These are phyloP conservation scores for Hestina assimilis DNA, from an alignment of 1,140 invertebrate species.

Conservation along the genomic window DNA sequence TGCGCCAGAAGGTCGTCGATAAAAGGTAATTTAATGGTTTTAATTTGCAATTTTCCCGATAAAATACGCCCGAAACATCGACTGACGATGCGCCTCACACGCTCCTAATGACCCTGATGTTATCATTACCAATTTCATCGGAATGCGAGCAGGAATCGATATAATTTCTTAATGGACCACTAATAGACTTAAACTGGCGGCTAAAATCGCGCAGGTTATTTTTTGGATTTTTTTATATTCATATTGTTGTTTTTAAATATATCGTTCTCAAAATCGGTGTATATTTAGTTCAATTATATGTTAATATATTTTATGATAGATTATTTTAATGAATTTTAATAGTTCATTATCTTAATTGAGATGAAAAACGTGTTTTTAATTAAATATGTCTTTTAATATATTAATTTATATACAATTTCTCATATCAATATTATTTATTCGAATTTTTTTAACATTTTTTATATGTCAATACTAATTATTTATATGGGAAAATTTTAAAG, in stretches of 20 bases:
- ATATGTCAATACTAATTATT: no score
- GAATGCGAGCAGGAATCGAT: slow-evolving; percentile 63
- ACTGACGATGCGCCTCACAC: slow-evolving; percentile 18
- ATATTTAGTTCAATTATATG: no score
- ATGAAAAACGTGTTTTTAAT: slow-evolving; percentile 1
- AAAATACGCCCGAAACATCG: background rate
- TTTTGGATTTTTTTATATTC: slow-evolving; percentile 11
- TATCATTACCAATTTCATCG: slow-evolving; percentile 73
- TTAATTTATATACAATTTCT: no score
- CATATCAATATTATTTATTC: no score
- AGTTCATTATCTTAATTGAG: background rate
- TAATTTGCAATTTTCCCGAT: slow-evolving; percentile 2
- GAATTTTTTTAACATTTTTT: no score
- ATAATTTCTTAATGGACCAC: slow-evolving; percentile 64
- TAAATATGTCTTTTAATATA: background rate
- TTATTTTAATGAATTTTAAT: background rate
- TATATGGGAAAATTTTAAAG: no score
- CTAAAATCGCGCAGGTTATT: slow-evolving; percentile 43
- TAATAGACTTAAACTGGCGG: slow-evolving; percentile 56
- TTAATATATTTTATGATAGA: slow-evolving; percentile 3
- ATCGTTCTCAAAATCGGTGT: no score
- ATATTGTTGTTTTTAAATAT: no score
- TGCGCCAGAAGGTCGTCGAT: no score
- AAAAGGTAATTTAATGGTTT: no score
- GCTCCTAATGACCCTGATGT: slow-evolving; percentile 53